These are phyloP conservation scores for Saccostrea echinata DNA, from an alignment of 1,140 invertebrate species.

Conservation along the genomic window DNA sequence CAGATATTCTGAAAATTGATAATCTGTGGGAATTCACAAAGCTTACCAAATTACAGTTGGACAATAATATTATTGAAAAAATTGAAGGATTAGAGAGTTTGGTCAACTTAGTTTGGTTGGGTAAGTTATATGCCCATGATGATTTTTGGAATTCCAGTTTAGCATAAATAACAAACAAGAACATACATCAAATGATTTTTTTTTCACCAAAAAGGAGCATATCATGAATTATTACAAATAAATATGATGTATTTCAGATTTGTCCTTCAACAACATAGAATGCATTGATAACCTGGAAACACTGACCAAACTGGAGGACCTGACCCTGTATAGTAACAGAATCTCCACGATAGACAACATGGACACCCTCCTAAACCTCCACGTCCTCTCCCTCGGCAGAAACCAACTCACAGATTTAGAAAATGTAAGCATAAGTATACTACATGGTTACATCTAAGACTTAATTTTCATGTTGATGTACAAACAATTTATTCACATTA, in stretches of 20 bases:
- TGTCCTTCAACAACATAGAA: slow-evolving; percentile 81
- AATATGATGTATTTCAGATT: slow-evolving; percentile 70
- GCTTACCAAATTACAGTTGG: slow-evolving; percentile 79
- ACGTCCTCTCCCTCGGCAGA: slow-evolving; percentile 91
- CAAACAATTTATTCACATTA: too few species aligned
- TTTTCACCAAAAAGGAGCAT: too few species aligned
- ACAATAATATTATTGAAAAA: slow-evolving; percentile 81
- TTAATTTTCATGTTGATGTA: too few species aligned
- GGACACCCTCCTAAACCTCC: slow-evolving; percentile 82
- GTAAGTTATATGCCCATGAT: slow-evolving; percentile 66
- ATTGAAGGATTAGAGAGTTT: slow-evolving; percentile 79
- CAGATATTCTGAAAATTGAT: slow-evolving; percentile 80
- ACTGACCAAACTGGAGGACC: slow-evolving; percentile 79
- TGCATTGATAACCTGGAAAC: slow-evolving; percentile 79
- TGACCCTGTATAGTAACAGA: slow-evolving; percentile 80
- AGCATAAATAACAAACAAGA: too few species aligned
- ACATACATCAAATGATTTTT: too few species aligned
- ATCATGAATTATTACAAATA: not conserved
- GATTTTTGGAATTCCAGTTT: too few species aligned
- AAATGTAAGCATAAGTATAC: slow-evolving; percentile 83
- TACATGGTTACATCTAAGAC: too few species aligned
- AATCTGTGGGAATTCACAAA: slow-evolving; percentile 79
- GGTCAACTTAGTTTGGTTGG: slow-evolving; percentile 79
- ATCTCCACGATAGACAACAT: slow-evolving; percentile 80
- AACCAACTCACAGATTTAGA: slow-evolving; percentile 87